Conservation (phyloP, 2,113 vertebrate genomes). For the Zosterops pallidus region DNA sequence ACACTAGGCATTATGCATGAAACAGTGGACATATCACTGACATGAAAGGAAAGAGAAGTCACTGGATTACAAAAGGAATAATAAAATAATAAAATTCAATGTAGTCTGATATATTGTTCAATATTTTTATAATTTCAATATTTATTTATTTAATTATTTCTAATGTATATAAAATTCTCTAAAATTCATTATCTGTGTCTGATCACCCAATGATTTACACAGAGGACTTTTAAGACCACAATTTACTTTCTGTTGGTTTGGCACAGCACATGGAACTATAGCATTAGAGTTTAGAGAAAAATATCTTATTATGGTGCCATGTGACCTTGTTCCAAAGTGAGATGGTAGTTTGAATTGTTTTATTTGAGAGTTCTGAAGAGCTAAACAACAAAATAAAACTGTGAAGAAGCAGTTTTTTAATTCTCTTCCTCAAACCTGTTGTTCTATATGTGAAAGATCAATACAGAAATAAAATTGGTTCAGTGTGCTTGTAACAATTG, state of each 20-base stretch:
- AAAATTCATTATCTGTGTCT: neutral
- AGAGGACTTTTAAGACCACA: neutral
- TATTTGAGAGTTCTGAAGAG: neutral
- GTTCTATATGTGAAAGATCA: neutral
- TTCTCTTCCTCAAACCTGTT: neutral
- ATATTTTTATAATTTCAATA: neutral
- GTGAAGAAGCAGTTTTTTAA: neutral
- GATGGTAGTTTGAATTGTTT: neutral
- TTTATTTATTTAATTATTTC: neutral
- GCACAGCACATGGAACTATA: neutral
- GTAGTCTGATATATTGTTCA: neutral
- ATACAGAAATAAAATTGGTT: slow-evolving; percentile 20
- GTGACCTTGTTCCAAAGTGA: neutral
- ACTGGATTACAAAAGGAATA: neutral
- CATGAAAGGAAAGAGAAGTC: neutral
- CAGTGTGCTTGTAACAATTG: neutral
- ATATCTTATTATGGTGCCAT: neutral
- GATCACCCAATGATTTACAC: neutral
- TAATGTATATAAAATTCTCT: neutral
- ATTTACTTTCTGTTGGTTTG: neutral
- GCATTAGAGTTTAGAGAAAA: neutral
- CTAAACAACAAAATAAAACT: neutral
- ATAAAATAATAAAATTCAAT: neutral
- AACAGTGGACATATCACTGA: neutral
- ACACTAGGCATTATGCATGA: neutral